Evolutionary conservation across 2,113 vertebrate genomes (phyloP).

Genomic region (Epinephelus fuscoguttatus): DNA sequence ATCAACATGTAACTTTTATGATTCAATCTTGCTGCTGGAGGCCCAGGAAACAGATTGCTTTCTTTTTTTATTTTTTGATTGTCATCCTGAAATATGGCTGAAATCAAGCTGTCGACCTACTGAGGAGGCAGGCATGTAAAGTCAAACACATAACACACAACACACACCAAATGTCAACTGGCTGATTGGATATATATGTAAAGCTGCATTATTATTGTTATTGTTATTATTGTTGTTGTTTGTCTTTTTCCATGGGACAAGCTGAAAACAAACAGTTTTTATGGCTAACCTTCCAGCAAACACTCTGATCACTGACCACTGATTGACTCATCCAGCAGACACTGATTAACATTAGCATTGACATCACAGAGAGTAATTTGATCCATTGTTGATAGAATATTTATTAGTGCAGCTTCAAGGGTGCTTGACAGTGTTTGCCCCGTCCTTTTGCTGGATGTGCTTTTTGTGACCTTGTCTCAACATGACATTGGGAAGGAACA

Average conservation of each 20-base stretch:
- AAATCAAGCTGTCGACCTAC: slow-evolving; percentile 37
- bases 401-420: not conserved
- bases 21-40: slow-evolving; percentile 42
- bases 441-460: not conserved
- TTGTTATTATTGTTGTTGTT: not conserved
- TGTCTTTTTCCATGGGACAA: not conserved
- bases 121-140: too few relatives aligned
- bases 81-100: slow-evolving; percentile 55
- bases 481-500: slow-evolving; percentile 52
- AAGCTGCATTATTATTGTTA: not conserved
- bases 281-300: not conserved
- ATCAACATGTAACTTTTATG: slow-evolving; percentile 53
- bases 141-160: too few relatives aligned
- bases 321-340: not conserved
- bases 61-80: slow-evolving; percentile 43
- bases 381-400: not conserved
- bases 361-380: not conserved
- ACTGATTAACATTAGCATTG: not conserved
- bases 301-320: too few relatives aligned
- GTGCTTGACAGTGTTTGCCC: not conserved
- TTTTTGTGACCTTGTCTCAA: slow-evolving; percentile 39
- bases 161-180: slow-evolving; percentile 2
- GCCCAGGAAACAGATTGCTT: slow-evolving; percentile 20
- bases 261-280: not conserved
- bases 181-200: not conserved